Evolutionary conservation across 2,888 invertebrate species (phyloP).

Genomic region (Agrotis clavis): DNA sequence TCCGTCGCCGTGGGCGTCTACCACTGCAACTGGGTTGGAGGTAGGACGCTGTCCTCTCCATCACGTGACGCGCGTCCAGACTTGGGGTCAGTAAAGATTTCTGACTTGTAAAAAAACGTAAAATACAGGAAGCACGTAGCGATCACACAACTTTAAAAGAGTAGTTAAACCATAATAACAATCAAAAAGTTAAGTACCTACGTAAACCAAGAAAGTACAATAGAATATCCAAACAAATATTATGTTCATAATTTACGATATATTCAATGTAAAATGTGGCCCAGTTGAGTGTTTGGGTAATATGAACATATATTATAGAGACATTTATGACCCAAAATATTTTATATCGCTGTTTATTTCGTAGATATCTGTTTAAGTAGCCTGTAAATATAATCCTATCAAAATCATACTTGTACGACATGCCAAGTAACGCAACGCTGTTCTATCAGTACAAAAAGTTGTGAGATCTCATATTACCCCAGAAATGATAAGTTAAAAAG

Average conservation of each 20-base stretch:
- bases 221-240: constrained; percentile 8
- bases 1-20: no score
- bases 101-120: no score
- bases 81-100: no score
- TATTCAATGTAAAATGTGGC: constrained; percentile 40
- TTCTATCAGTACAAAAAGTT: no score
- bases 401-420: no score
- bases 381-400: constrained; percentile 46
- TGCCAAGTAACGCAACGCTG: no score
- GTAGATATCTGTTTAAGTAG: constrained; percentile 48
- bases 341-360: constrained; percentile 43
- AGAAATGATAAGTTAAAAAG: no score
- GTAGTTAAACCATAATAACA: not conserved
- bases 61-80: no score
- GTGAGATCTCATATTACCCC: no score
- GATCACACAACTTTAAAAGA: constrained; percentile 5
- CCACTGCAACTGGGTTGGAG: no score
- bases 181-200: not conserved
- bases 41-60: no score
- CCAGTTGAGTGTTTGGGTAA: constrained; percentile 22
- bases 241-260: constrained; percentile 33
- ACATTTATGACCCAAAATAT: constrained; percentile 59
- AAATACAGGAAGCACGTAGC: not conserved
- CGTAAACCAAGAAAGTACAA: constrained; percentile 9
- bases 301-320: constrained; percentile 49